phyloP scores from a whole-genome alignment of 2,888 invertebrate species.

The Hydropsyche betteni region DNA sequence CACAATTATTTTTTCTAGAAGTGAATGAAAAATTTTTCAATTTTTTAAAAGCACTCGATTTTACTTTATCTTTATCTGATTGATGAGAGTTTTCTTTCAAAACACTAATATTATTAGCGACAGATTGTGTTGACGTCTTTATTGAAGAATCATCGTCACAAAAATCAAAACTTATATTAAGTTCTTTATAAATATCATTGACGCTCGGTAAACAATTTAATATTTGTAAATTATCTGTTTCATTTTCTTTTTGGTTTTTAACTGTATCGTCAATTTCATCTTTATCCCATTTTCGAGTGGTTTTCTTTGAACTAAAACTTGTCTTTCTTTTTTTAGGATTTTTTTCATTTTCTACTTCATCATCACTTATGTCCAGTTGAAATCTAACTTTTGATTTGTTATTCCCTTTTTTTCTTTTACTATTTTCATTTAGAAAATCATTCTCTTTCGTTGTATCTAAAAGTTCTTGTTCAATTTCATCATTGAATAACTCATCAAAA shows the following conservation, averaged over 20 bases:
- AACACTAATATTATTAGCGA: neutral
- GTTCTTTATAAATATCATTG: slow-evolving; percentile 60
- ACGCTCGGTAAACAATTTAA: slow-evolving; percentile 63
- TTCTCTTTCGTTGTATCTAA: slow-evolving; percentile 58
- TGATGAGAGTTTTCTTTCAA: slow-evolving; percentile 33
- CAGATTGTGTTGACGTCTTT: slow-evolving; percentile 51
- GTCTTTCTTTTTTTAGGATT: slow-evolving; percentile 50
- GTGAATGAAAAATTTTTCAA: slow-evolving; percentile 52
- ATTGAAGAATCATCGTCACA: slow-evolving; percentile 41
- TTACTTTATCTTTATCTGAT: no score
- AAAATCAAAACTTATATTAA: slow-evolving; percentile 57
- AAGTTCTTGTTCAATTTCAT: slow-evolving; percentile 55
- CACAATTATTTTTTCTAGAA: slow-evolving; percentile 41
- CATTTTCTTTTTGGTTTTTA: slow-evolving; percentile 53
- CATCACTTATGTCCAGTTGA: neutral
- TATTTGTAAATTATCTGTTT: slow-evolving; percentile 52
- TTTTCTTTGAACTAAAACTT: slow-evolving; percentile 54
- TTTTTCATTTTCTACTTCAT: neutral
- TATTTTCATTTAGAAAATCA: neutral
- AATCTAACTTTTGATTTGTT: neutral
- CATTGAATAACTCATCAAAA: slow-evolving; percentile 22
- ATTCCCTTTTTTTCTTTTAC: neutral
- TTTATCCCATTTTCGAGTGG: slow-evolving; percentile 52
- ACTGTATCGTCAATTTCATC: slow-evolving; percentile 49
- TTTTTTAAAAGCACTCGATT: slow-evolving; percentile 44